Conservation (phyloP, 35 echinoderm and acorn worm species). For the Hemicentrotus pulcherrimus region DNA sequence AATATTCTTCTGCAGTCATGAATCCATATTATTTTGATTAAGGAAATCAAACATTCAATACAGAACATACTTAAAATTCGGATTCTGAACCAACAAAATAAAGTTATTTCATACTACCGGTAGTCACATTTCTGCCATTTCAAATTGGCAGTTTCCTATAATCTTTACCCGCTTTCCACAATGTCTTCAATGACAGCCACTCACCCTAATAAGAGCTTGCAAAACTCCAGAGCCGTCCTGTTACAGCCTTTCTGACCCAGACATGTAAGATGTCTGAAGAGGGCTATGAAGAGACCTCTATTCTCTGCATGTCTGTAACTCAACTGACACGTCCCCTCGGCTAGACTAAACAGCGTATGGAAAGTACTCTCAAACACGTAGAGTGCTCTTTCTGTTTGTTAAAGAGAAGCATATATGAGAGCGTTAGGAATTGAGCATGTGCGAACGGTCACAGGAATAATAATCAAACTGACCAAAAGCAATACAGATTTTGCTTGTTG, state of each 20-base stretch:
- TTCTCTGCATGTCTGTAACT: slow-evolving; percentile 87
- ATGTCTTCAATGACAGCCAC: not conserved
- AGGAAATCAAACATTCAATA: too few species aligned
- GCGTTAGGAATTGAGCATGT: too few species aligned
- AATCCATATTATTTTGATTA: too few species aligned
- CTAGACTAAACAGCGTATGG: slow-evolving; percentile 89
- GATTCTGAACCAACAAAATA: too few species aligned
- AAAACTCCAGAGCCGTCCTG: slow-evolving; percentile 85
- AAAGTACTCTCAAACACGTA: slow-evolving; percentile 86
- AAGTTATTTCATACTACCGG: too few species aligned
- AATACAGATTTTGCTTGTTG: too few species aligned
- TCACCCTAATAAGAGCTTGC: slow-evolving; percentile 92
- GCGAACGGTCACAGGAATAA: too few species aligned
- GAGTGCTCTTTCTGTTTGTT: slow-evolving; percentile 72
- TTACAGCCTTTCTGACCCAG: slow-evolving; percentile 92
- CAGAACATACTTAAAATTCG: too few species aligned
- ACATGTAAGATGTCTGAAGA: slow-evolving; percentile 88
- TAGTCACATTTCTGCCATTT: too few species aligned
- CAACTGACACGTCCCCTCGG: slow-evolving; percentile 76
- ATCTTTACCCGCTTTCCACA: not conserved
- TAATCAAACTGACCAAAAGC: too few species aligned
- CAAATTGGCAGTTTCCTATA: too few species aligned
- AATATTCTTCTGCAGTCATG: too few species aligned
- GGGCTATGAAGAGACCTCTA: slow-evolving; percentile 82
- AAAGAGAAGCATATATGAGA: not conserved